Percentiles rank a stretch among this genome's conserved stretches.
Conservation (phyloP, 2,797 vertebrate genomes). For the Arrhamphus sclerolepis region DNA sequence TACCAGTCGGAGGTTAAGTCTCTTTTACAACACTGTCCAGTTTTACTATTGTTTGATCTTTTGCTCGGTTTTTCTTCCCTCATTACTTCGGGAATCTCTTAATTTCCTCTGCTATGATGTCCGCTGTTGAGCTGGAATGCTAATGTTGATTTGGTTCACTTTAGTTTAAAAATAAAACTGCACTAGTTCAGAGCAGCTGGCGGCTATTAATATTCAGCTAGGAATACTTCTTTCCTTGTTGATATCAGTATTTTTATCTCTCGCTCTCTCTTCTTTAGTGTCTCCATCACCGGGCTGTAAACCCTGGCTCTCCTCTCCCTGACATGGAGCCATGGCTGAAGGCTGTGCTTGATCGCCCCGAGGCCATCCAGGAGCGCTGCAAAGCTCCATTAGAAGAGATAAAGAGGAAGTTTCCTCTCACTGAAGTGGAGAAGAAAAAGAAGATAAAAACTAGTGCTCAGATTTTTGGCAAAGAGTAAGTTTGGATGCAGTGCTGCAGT, state of each 20-base stretch:
- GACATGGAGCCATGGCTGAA: slow-evolving; percentile 86
- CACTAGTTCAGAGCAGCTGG: background rate
- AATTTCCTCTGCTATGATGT: too few relatives aligned
- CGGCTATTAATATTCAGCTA: background rate
- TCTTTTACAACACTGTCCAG: too few relatives aligned
- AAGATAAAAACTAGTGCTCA: slow-evolving; percentile 88
- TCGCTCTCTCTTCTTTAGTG: slow-evolving; percentile 78
- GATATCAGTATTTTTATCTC: too few relatives aligned
- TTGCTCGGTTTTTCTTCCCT: too few relatives aligned
- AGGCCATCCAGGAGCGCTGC: slow-evolving; percentile 80
- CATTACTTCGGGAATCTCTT: too few relatives aligned
- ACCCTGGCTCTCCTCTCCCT: slow-evolving; percentile 84
- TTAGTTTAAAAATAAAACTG: too few relatives aligned
- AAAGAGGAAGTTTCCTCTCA: slow-evolving; percentile 88
- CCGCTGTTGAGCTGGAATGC: too few relatives aligned
- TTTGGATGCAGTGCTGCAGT: slow-evolving; percentile 20
- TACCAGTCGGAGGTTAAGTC: too few relatives aligned
- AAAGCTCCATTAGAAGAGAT: slow-evolving; percentile 83
- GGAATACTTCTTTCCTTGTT: background rate
- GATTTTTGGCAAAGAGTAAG: slow-evolving; percentile 91
- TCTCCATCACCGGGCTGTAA: slow-evolving; percentile 89
- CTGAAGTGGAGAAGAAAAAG: slow-evolving; percentile 88
- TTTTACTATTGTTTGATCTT: too few relatives aligned
- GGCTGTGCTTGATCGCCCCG: slow-evolving; percentile 83
- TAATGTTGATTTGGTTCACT: too few relatives aligned